A percentile compares a stretch with the other conserved stretches of the same genome.
These are phyloP conservation scores for Bilobella aurantiaca DNA, from an alignment of 1,140 invertebrate species.

Conservation along the genomic window DNA sequence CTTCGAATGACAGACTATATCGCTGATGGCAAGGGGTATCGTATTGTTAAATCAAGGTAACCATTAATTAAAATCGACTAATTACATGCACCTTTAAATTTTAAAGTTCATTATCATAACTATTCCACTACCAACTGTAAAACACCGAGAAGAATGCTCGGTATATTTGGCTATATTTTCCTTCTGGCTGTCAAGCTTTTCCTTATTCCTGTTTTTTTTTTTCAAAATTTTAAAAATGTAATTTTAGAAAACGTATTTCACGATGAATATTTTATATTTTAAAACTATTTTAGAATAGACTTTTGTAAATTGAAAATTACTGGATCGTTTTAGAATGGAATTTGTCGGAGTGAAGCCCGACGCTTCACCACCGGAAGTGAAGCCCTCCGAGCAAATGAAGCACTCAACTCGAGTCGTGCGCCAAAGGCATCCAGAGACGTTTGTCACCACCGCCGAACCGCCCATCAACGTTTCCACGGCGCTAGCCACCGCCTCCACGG, in stretches of 20 bases:
- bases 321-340: conserved; percentile 15
- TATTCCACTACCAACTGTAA: too few relatives aligned
- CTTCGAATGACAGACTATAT: conserved; percentile 74
- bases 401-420: conserved; percentile 7
- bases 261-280: too few relatives aligned
- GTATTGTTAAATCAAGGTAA: conserved; percentile 32
- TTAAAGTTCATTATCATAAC: too few relatives aligned
- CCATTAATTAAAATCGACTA: too few relatives aligned
- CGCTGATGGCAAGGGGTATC: conserved; percentile 51
- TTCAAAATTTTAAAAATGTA: background rate
- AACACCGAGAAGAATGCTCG: too few relatives aligned
- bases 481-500: background rate
- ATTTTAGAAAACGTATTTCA: too few relatives aligned
- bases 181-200: too few relatives aligned
- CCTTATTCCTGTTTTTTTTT: too few relatives aligned
- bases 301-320: too few relatives aligned
- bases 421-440: background rate
- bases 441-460: background rate
- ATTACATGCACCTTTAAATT: too few relatives aligned
- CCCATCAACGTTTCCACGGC: background rate
- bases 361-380: background rate
- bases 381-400: conserved; percentile 8
- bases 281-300: too few relatives aligned
- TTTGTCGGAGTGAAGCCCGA: conserved; percentile 5
- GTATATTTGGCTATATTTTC: too few relatives aligned